Base-by-base conservation (phyloP, 2,113 vertebrate genomes). In the Ceratotherium simum region DNA sequence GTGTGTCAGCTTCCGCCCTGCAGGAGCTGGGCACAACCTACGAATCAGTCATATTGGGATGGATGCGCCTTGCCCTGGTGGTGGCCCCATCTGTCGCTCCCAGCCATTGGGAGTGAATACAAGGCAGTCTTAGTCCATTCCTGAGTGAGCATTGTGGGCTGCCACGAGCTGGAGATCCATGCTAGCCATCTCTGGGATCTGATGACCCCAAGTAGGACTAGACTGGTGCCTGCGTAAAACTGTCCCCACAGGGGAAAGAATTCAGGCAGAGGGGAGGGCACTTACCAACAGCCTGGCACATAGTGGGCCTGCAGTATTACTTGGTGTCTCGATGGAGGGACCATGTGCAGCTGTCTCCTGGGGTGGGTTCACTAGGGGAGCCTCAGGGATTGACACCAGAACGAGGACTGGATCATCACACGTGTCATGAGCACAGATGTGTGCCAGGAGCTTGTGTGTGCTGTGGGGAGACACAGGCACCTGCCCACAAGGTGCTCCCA, bases 371-470 rank as follows among this genome's bases (percentile, higher is more conserved):
- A 5, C 5, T 1, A 48, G 54, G 56, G 11, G 27, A 51, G 20
- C n/a, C 54, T 72, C 18, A 13, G 67, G 72, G 20, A 36, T 2
- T 17, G 10, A 18, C 11, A 20, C 7, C 36, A 25, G 60, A 80
- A 29, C 60, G 36, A 4, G 31, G 42, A n/a, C 2, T 7, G 39
- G 72, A n/a, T 33, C 36, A 14, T 48, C n/a, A 9, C 14, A 18
- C 0, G 2, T 80, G 48, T 36, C 4, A 7, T 0, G 54, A 67
- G 46, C 20, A 5, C 1, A 0, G 1, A 21, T 29, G 6, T 4
- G 11, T 25, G 64, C 14, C 60, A 36, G n/a, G 51, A 75, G 7
- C 58, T 1, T 6, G 6, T 0, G 0, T 33, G 11, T 42, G 17
- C 42, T 64, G 13, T 20, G 14, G 0, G 0, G 17, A n/a, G 67